A percentile compares a stretch with the other conserved stretches of the same genome.
These are phyloP conservation scores for Amblyornis subalaris DNA, from an alignment of 2,113 vertebrate genomes.

Conservation along the genomic window DNA sequence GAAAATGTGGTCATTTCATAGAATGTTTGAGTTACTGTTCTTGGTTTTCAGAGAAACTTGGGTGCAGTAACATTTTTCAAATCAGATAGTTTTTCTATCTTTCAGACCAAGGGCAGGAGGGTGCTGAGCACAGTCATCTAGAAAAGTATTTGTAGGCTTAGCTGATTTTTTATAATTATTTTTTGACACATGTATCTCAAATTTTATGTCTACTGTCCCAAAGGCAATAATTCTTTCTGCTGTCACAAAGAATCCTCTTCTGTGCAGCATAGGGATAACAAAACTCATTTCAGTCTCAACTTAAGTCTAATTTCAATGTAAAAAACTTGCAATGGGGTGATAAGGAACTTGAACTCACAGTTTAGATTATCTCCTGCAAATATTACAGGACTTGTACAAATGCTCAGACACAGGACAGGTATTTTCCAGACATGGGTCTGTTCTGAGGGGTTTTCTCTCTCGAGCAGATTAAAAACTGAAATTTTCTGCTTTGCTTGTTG, in stretches of 20 bases:
- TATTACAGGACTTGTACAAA: background rate
- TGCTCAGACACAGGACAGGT: background rate
- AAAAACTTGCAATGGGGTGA: slow-evolving; percentile 39
- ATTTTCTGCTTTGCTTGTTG: background rate
- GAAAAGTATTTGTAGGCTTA: background rate
- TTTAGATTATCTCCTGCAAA: background rate
- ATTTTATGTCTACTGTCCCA: background rate
- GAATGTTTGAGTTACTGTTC: background rate
- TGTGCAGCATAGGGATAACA: background rate
- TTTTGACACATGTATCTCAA: background rate
- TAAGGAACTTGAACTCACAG: slow-evolving; percentile 45
- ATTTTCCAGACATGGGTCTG: background rate
- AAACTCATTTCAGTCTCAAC: slow-evolving; percentile 51
- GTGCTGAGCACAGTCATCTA: background rate
- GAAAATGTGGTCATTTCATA: background rate
- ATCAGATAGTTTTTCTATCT: background rate
- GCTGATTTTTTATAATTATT: background rate
- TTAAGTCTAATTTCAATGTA: slow-evolving; percentile 56
- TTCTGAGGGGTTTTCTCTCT: background rate
- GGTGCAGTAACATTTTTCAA: background rate
- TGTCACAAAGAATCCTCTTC: background rate
- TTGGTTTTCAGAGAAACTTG: background rate
- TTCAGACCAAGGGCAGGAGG: background rate
- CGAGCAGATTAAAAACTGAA: background rate
- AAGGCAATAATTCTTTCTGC: slow-evolving; percentile 3